These are phyloP conservation scores for Laothoe populi DNA, from an alignment of 2,888 invertebrate species.

Conservation along the genomic window DNA sequence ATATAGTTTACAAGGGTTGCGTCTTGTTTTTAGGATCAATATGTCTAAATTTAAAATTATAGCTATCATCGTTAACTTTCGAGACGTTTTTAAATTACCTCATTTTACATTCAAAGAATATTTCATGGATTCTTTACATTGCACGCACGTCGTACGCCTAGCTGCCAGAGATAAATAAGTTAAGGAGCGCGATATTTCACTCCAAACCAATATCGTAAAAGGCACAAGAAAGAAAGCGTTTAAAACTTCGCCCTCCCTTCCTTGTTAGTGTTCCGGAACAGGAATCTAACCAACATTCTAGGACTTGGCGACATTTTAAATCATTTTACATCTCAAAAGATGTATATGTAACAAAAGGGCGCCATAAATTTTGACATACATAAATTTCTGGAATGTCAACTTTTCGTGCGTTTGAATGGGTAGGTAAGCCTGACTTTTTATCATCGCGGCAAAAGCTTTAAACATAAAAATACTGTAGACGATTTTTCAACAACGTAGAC, in stretches of 20 bases:
- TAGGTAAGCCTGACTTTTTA: conserved; percentile 58
- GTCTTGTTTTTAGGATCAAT: not conserved
- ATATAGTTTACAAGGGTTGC: not conserved
- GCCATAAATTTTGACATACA: conserved; percentile 48
- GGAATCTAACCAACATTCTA: conserved; percentile 36
- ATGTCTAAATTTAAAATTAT: conserved; percentile 43
- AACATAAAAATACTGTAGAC: conserved; percentile 72
- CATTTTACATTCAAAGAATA: conserved; percentile 61
- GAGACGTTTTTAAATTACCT: conserved; percentile 55
- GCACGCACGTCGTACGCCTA: conserved; percentile 65
- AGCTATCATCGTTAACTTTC: conserved; percentile 46
- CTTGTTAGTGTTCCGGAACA: conserved; percentile 37
- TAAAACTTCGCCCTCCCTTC: conserved; percentile 48
- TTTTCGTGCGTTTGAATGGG: conserved; percentile 54
- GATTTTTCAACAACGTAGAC: conserved; percentile 73
- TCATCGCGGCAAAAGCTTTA: conserved; percentile 64
- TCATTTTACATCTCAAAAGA: conserved; percentile 39
- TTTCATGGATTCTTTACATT: conserved; percentile 58
- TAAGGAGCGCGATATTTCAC: conserved; percentile 70
- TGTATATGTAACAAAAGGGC: conserved; percentile 45
- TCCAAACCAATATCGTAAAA: conserved; percentile 73
- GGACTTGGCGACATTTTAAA: conserved; percentile 30
- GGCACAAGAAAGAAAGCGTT: conserved; percentile 55
- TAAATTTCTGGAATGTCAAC: conserved; percentile 53
- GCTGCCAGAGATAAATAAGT: conserved; percentile 73